Base-by-base conservation (phyloP, 2,113 vertebrate genomes). In the Rhinoderma darwinii region DNA sequence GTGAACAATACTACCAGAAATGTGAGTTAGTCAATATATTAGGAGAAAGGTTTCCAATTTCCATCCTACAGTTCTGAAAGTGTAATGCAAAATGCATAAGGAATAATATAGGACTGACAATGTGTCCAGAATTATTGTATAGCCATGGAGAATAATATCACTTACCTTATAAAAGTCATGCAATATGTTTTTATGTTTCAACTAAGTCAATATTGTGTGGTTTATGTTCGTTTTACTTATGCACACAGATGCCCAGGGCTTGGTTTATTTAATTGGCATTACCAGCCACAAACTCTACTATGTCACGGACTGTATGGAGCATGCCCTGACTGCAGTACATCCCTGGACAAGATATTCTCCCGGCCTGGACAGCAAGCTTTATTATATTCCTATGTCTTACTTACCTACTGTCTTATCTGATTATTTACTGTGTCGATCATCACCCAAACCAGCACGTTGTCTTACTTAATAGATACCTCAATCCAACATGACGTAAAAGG, bases 391-490 rank as follows among this genome's bases (percentile, higher is more conserved):
- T 1, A 66, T 93, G 75, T 91, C 92, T 50, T 93, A 92, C 27
- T 88, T 96, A 89, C 96, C 96, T 0, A 93, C 93, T 39, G 91
- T 81, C 50, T 84, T 96, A 35, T 20, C 92, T 1, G 96, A 97
- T 82, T 89, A 75, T 51, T 27, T 96, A n/a, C 76, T 97, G 5
- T 68, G 89, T 4, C 74, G 3, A 22, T 43, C 77, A 25, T n/a
- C 63, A 27, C 85, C 85, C n/a, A 87, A 82, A 82, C 85, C 85
- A 59, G 85, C 85, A 41, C 35, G 12, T 20, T n/a, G n/a, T n/a
- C n/a, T n/a, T n/a, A n/a, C n/a, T n/a, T n/a, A n/a, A n/a, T n/a
- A n/a, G n/a, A n/a, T n/a, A n/a, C n/a, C n/a, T n/a, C n/a, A n/a
- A n/a, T n/a, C n/a, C n/a, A n/a, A n/a, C n/a, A n/a, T n/a, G n/a